Base-by-base conservation (phyloP, 2,797 vertebrate species). In the Rhinella marina region DNA sequence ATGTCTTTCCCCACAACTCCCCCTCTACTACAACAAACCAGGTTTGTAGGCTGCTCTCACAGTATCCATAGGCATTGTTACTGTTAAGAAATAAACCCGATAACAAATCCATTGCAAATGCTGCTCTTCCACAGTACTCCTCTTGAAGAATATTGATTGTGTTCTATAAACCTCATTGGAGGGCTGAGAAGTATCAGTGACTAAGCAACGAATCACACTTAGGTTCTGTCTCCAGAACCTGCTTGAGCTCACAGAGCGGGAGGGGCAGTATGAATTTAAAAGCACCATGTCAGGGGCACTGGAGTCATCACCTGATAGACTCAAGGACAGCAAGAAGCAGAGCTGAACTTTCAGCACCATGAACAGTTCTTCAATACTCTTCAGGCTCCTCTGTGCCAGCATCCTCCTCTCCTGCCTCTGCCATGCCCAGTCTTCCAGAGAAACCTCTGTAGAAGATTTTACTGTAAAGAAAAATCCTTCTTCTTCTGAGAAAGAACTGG, bases 401-500 rank as follows among this genome's bases (percentile, higher is more conserved):
- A 91, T 95, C 14, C 89, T 94, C 82, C 89, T 70, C 32, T 83
- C 87, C 86, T 86, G 88, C 81, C 6, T 92, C 78, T 94, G 93
- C 64, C 83, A 76, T 56, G 92, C 92, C 10, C 93, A 96, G 87
- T 87, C 87, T 48, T 92, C 94, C 17, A 91, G 90, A 75, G 94
- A 96, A 48, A 91, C 92, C 23, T 93, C 94, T 29, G 79, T 87
- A 1, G 94, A 96, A 89, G 94, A 95, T 41, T 89, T 92, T 16
- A 92, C 88, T 32, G 87, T 10, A 41, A 92, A 93, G 11, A 92
- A 88, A 86, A 77, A 90, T 2, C 92, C 93, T 3, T 81, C 91
- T 1, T 92, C 92, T 1, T 77, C 91, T 10, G 94, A 95, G 88
- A 93, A 90, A 91, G 93, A 96, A 41, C 91, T 96, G 92, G 96